phyloP scores from a whole-genome alignment of 2,888 invertebrate species.

The Graphium colonna region DNA sequence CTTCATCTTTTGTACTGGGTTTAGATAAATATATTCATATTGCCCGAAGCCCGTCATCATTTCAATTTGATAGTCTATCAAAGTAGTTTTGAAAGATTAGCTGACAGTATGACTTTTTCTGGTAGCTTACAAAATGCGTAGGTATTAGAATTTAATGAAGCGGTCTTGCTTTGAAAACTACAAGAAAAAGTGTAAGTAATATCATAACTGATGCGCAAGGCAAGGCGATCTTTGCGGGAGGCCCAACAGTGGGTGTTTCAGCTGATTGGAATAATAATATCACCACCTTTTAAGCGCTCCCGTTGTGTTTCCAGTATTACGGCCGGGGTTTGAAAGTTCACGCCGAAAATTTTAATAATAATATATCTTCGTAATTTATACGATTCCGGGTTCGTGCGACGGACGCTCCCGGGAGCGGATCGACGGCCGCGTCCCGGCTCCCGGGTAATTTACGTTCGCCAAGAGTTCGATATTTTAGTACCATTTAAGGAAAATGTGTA shows the following conservation, averaged over 20 bases:
- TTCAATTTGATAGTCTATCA: too few relatives aligned
- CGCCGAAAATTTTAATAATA: slow-evolving; percentile 75
- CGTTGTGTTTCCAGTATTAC: not conserved
- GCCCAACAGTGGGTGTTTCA: too few relatives aligned
- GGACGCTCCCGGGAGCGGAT: slow-evolving; percentile 43
- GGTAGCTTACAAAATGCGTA: too few relatives aligned
- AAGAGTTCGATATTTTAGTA: not conserved
- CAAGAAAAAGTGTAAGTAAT: not conserved
- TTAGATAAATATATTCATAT: too few relatives aligned
- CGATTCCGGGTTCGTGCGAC: slow-evolving; percentile 55
- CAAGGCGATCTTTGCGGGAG: not conserved
- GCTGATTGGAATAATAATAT: too few relatives aligned
- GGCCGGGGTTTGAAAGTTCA: slow-evolving; percentile 53
- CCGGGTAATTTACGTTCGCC: not conserved
- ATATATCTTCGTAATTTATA: slow-evolving; percentile 79
- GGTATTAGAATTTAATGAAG: too few relatives aligned
- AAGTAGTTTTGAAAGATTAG: too few relatives aligned
- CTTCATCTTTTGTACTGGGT: too few relatives aligned
- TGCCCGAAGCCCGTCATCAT: too few relatives aligned
- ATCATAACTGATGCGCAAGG: not conserved
- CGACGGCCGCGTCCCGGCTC: slow-evolving; percentile 34
- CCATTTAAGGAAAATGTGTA: not conserved
- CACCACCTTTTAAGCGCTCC: not conserved
- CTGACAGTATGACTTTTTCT: too few relatives aligned
- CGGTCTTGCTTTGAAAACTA: too few relatives aligned